phyloP scores from a whole-genome alignment of 2,797 vertebrate species.

The Eurystomus glaucurus region DNA sequence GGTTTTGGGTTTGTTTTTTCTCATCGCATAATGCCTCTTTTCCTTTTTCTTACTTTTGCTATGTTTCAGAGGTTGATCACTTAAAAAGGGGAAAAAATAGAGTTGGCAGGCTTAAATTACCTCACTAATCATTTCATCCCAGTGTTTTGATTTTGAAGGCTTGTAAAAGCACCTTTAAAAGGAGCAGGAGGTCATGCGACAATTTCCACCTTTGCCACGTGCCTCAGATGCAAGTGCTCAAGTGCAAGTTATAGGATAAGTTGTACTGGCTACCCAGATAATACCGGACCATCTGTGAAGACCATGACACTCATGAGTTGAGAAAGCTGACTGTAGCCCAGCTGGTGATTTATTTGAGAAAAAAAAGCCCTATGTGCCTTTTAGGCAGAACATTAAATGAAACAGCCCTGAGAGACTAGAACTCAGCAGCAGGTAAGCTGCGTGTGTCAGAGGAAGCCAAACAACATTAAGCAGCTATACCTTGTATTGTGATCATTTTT shows the following conservation, averaged over 20 bases:
- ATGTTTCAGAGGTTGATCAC: background rate
- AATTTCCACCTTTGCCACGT: background rate
- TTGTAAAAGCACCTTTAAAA: background rate
- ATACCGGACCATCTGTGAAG: background rate
- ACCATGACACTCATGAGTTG: background rate
- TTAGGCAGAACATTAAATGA: background rate
- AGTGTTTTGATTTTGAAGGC: background rate
- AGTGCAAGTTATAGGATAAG: background rate
- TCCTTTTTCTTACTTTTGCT: background rate
- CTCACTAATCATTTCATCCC: background rate
- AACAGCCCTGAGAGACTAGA: background rate
- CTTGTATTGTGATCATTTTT: background rate
- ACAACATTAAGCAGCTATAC: background rate
- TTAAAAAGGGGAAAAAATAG: background rate
- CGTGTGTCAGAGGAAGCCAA: background rate
- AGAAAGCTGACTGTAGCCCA: rapidly evolving
- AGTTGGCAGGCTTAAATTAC: background rate
- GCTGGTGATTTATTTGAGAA: background rate
- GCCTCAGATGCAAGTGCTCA: background rate
- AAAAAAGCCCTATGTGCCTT: background rate
- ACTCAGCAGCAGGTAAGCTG: background rate
- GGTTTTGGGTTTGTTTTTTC: background rate
- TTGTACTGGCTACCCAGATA: background rate
- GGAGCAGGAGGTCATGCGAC: background rate
- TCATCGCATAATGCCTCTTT: background rate